A percentile compares a stretch with the other conserved stretches of the same genome.
phyloP scores from a whole-genome alignment of 2,797 vertebrate species.

The Selene dorsalis region DNA sequence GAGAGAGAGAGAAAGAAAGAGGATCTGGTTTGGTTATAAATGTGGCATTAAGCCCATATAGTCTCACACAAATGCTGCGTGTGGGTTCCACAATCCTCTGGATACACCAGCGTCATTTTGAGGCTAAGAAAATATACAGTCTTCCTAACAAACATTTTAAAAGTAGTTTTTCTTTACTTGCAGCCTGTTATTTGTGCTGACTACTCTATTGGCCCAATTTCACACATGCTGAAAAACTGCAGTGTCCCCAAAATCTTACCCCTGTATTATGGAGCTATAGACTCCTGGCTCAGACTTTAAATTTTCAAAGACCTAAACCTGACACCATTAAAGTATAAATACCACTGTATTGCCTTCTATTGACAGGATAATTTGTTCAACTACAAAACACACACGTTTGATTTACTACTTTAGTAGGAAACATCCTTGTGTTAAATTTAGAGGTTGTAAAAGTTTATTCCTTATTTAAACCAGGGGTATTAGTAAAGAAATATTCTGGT shows the following conservation, averaged over 20 bases:
- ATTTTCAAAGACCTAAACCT: conserved; percentile 4
- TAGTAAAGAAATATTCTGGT: conserved; percentile 1
- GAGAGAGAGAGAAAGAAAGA: conserved; percentile 18
- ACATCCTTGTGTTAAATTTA: background rate
- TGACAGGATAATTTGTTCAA: conserved; percentile 4
- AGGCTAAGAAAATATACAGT: conserved; percentile 39
- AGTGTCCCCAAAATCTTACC: background rate
- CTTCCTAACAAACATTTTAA: conserved; percentile 37
- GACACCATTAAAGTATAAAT: background rate
- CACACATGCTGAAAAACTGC: conserved; percentile 27
- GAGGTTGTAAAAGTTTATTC: background rate
- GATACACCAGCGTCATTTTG: conserved; percentile 24
- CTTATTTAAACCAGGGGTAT: conserved; percentile 14
- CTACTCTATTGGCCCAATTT: conserved; percentile 26
- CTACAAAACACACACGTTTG: background rate
- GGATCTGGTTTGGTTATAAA: conserved; percentile 23
- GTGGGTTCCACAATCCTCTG: conserved; percentile 24
- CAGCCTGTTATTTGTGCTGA: conserved; percentile 36
- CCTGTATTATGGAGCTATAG: conserved; percentile 3
- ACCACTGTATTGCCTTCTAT: background rate
- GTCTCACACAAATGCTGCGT: conserved; percentile 27
- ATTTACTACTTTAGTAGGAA: conserved; percentile 3
- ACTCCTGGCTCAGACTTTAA: conserved; percentile 5
- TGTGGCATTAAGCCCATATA: conserved; percentile 35
- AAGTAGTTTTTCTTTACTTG: conserved; percentile 28